phyloP scores from a whole-genome alignment of 1,140 invertebrate species.

The Macrocentrus cingulum region DNA sequence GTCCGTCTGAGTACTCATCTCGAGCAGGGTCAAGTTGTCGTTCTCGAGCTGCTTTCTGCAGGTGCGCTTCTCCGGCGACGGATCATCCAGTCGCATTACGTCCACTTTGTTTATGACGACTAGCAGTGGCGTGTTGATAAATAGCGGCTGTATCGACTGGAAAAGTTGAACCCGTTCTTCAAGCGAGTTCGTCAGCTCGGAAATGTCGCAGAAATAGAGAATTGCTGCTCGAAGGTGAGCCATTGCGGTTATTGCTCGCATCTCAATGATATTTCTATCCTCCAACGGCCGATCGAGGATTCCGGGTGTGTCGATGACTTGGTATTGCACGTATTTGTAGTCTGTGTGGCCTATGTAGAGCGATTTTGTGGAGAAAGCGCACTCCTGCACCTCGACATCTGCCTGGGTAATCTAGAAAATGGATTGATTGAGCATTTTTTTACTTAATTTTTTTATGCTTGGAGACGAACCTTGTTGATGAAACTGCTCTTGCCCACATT shows the following conservation, averaged over 20 bases:
- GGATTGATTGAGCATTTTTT: no score
- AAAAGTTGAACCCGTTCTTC: constrained; percentile 88
- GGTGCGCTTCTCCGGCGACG: constrained; percentile 70
- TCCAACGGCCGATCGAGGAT: constrained; percentile 97
- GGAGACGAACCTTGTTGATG: constrained; percentile 84
- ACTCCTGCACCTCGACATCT: constrained; percentile 99
- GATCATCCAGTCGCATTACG: constrained; percentile 78
- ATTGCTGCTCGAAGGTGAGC: constrained; percentile 94
- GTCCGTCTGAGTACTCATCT: constrained; percentile 93
- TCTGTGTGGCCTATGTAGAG: constrained; percentile 98
- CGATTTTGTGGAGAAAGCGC: constrained; percentile 99
- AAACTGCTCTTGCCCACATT: constrained; percentile 99
- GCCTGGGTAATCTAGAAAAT: constrained; percentile 88
- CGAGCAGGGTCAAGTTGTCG: constrained; percentile 74
- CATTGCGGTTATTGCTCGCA: constrained; percentile 98
- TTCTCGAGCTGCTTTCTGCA: constrained; percentile 70
- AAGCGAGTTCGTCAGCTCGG: constrained; percentile 90
- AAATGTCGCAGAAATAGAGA: constrained; percentile 93
- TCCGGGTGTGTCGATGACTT: constrained; percentile 98
- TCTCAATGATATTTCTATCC: constrained; percentile 97
- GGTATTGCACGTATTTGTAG: constrained; percentile 94
- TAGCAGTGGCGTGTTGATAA: constrained; percentile 93
- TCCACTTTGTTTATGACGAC: constrained; percentile 95
- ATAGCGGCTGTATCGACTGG: constrained; percentile 93
- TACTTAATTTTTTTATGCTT: no score